Evolutionary conservation across 53 echinoderm and acorn worm species (phyloP).

Genomic region (Astropecten irregularis): DNA sequence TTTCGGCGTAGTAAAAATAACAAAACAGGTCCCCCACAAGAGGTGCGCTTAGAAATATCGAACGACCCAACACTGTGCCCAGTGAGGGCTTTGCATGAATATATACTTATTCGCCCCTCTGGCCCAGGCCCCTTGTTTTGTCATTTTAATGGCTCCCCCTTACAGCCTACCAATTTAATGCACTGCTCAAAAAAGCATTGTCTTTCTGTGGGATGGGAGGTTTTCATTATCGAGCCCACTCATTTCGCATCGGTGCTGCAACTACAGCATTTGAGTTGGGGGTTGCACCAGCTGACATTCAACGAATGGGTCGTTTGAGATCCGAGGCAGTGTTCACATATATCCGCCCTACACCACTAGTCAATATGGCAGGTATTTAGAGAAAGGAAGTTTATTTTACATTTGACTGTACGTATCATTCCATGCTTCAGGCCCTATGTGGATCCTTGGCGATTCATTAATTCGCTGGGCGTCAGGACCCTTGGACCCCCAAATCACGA

Average conservation of each 20-base stretch:
- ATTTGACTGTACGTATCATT: background rate
- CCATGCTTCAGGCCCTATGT: background rate
- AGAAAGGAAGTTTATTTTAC: background rate
- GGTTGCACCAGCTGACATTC: background rate
- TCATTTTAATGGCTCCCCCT: background rate
- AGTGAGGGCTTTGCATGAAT: background rate
- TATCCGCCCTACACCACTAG: background rate
- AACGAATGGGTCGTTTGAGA: background rate
- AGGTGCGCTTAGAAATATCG: background rate
- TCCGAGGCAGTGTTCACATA: too few species aligned
- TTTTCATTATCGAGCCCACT: background rate
- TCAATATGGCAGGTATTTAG: background rate
- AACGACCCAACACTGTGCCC: background rate
- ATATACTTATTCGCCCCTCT: background rate
- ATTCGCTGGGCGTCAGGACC: constrained; percentile 5
- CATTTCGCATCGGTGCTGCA: background rate
- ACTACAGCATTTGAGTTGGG: background rate
- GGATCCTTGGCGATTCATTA: constrained; percentile 12
- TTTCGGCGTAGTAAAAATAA: background rate
- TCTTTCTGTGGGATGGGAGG: background rate
- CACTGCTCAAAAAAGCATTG: background rate
- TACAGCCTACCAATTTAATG: constrained; percentile 9
- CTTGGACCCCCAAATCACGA: background rate
- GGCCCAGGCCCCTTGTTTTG: background rate
- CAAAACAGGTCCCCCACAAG: background rate